Evolutionary conservation across 2,888 invertebrate species (phyloP), one percentile per base, ranked within the genome.

Genomic region (Drosophila koepferae): DNA sequence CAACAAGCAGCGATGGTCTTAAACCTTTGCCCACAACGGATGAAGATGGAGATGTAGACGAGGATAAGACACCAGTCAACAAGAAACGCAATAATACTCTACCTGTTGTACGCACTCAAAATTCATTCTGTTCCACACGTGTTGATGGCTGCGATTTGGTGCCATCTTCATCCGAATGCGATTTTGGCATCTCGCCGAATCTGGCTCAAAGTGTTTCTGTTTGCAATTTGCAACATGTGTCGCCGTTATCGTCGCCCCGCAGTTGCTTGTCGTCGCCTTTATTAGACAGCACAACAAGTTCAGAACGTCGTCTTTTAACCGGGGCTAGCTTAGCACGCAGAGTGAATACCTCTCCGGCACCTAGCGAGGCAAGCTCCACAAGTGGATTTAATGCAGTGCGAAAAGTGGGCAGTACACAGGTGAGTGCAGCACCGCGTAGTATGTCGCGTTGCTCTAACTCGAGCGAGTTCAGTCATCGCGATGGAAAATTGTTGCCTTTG

Each of bases 401-500:
- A 2, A 82, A 72, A 38, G 63, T 48, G 1, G 55, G 69, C 8
- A 59, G 66, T 1, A 68, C 36, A 7, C 64, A 64, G 41, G 12
- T 70, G 2, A 68, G 51, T 28, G 31, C 36, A 5, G 63, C 62
- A 14, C 76, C 78, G 4, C 91, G 92, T 23, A 91, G 91, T 54
- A 80, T 82, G 9, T 92, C 93, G 0, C 91, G 92, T n/a, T 92
- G 91, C 34, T 93, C 92, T 1, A 92, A 83, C 64, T 90, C 91
- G 0, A 93, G 93, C 65, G 92, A 93, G 77, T 93, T 92, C 28
- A 92, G 91, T 44, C 92, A 92, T 69, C 89, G 91, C 1, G 92
- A 92, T 74, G 92, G 91, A 0, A 91, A 91, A 61, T 58, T 75
- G 5, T 82, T 94, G 12, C 95, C 95, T 0, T 92, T 95, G 14